Percentiles rank a stretch among this genome's conserved stretches.
These are phyloP conservation scores for Triplophysa dalaica DNA, from an alignment of 2,113 vertebrate species.

Conservation along the genomic window DNA sequence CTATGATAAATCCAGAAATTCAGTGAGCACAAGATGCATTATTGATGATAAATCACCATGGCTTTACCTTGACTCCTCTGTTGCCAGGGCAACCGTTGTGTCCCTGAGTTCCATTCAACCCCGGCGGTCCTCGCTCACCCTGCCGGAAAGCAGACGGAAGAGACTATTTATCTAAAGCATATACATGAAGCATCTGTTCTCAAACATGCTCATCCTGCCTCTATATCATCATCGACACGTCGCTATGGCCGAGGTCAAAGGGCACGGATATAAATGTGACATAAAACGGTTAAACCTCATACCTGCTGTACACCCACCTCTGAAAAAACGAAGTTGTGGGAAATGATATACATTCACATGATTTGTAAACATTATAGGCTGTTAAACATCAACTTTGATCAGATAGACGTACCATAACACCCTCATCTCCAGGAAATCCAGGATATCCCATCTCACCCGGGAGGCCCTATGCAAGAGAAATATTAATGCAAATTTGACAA, in stretches of 20 bases:
- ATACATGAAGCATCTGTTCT: not conserved
- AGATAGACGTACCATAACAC: constrained; percentile 73
- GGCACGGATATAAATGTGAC: not conserved
- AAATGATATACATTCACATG: not conserved
- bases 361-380: not conserved
- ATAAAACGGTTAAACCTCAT: not conserved
- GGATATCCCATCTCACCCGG: constrained; percentile 70
- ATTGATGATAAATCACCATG: not conserved
- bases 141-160: constrained; percentile 52
- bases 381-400: too few species aligned
- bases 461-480: constrained; percentile 68
- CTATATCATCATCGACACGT: not conserved
- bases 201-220: not conserved
- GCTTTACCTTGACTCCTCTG: constrained; percentile 75
- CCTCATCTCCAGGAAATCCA: constrained; percentile 84
- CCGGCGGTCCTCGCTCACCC: constrained; percentile 78
- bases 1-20: not conserved
- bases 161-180: constrained; percentile 3
- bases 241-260: not conserved
- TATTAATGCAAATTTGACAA: too few species aligned
- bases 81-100: constrained; percentile 76
- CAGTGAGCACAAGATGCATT: not conserved
- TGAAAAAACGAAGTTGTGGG: not conserved
- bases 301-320: not conserved
- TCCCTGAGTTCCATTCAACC: constrained; percentile 77